These are phyloP conservation scores for Leistus spinibarbis DNA, from an alignment of 2,888 invertebrate species.

Conservation along the genomic window DNA sequence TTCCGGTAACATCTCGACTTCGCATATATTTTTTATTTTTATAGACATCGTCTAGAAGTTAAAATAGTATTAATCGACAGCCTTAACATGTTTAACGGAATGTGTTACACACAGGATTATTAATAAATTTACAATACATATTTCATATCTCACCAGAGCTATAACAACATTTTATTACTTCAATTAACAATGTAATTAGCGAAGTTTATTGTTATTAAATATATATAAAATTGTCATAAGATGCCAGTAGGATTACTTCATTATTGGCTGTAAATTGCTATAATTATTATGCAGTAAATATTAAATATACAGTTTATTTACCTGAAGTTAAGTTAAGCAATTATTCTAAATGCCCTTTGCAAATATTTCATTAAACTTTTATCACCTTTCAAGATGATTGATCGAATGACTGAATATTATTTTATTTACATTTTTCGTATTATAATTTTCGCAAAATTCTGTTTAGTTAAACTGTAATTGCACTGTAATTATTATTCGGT, in stretches of 20 bases:
- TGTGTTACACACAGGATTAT: too few relatives aligned
- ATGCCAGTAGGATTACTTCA: neutral
- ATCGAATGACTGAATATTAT: slow-evolving; percentile 20
- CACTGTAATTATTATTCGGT: too few relatives aligned
- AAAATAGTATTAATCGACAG: too few relatives aligned
- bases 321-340: slow-evolving; percentile 19
- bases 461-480: too few relatives aligned
- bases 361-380: slow-evolving; percentile 26
- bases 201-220: neutral
- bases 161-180: neutral
- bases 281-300: neutral
- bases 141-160: neutral
- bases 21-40: too few relatives aligned
- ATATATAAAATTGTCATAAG: neutral
- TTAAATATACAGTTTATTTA: slow-evolving; percentile 4
- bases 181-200: neutral
- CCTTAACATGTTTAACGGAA: too few relatives aligned
- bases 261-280: neutral
- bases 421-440: neutral
- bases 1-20: too few relatives aligned
- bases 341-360: slow-evolving; percentile 22
- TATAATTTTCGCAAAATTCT: too few relatives aligned
- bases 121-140: too few relatives aligned
- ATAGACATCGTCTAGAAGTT: too few relatives aligned
- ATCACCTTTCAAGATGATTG: slow-evolving; percentile 35